Conservation (phyloP, 2,888 invertebrate genomes). For the Eupithecia vulgata region DNA sequence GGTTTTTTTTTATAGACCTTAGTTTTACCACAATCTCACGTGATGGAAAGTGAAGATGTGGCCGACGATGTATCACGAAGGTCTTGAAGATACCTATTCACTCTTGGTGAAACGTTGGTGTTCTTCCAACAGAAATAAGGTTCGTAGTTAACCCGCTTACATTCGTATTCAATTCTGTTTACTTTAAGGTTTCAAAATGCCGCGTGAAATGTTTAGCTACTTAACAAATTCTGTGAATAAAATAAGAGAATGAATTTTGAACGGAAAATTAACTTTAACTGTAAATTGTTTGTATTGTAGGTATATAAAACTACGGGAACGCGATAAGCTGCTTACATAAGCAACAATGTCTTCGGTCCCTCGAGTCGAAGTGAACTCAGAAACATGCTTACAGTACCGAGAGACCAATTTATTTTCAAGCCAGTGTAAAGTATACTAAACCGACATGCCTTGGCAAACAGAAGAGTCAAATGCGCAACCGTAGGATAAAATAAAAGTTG, state of each 20-base stretch:
- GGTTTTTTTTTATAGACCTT: no score
- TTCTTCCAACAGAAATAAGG: no score
- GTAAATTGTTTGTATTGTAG: conserved; percentile 13
- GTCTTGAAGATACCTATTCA: no score
- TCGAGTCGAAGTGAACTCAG: conserved; percentile 5
- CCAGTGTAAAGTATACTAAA: conserved; percentile 1
- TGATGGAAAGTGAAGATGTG: no score
- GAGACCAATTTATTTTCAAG: conserved; percentile 9
- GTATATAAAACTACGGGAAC: conserved; percentile 1
- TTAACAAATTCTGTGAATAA: neutral
- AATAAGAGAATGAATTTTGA: conserved; percentile 1
- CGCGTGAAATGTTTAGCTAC: neutral
- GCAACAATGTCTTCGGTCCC: conserved; percentile 20
- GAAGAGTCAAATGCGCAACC: neutral
- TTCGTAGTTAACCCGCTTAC: no score
- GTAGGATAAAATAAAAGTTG: neutral
- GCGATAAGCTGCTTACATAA: conserved; percentile 26
- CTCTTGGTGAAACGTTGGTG: no score
- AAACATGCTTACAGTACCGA: conserved; percentile 1
- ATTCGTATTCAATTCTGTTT: neutral
- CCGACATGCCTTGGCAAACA: conserved; percentile 5
- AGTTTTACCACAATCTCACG: no score
- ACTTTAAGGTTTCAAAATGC: neutral
- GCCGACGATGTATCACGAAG: no score
- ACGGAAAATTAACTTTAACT: conserved; percentile 10